phyloP scores from a whole-genome alignment of 2,888 invertebrate species.

The Tyria jacobaeae region DNA sequence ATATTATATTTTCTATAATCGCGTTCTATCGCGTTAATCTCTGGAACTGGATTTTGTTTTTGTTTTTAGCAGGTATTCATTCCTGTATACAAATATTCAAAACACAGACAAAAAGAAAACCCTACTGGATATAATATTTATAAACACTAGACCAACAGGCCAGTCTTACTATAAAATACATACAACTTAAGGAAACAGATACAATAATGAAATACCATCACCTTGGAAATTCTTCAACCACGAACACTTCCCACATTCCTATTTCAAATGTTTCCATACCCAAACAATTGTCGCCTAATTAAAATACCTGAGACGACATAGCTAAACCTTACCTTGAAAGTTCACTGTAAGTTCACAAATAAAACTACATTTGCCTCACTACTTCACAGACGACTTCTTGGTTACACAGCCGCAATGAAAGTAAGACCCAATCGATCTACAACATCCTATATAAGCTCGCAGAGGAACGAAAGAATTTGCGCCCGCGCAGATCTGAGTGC shows the following conservation, averaged over 20 bases:
- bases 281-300: not conserved
- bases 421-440: conserved; percentile 56
- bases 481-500: conserved; percentile 41
- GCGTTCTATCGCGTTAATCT: no score
- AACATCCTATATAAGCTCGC: conserved; percentile 68
- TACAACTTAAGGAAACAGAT: not conserved
- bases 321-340: conserved; percentile 32
- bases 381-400: conserved; percentile 31
- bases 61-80: no score
- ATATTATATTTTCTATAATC: no score
- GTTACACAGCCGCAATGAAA: conserved; percentile 59
- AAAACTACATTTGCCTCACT: conserved; percentile 37
- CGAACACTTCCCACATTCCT: not conserved
- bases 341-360: conserved; percentile 26
- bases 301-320: conserved; percentile 8
- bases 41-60: no score
- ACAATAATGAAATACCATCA: not conserved
- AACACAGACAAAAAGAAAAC: no score
- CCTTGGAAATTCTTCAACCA: not conserved
- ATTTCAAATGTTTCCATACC: not conserved
- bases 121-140: no score
- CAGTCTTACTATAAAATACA: not conserved
- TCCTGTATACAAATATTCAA: no score
- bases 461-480: conserved; percentile 35
- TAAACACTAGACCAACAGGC: not conserved